Base-by-base conservation (phyloP, 2,888 invertebrate species). In the Anticlea derivata region DNA sequence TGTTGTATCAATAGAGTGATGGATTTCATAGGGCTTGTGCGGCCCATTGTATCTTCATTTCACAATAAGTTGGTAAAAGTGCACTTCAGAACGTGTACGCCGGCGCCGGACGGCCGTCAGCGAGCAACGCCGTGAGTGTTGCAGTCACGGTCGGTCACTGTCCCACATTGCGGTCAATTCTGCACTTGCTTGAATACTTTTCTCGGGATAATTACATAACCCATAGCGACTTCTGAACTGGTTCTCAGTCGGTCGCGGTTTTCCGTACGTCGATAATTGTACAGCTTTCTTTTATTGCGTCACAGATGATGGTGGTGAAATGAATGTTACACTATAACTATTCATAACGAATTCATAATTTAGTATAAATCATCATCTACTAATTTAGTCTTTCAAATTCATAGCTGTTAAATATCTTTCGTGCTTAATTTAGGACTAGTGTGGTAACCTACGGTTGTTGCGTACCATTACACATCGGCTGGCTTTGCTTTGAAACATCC, bases 121-220 rank as follows among this genome's bases (percentile, higher is more conserved):
- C 34, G 17, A 7, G 3, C 27, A 17, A 1, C 23, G 24, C 22
- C 27, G 29, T 17, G 29, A 29, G 27, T 20, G 5, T 1, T 40
- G 30, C 66, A 68, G 85, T 86, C 86, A 86, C 61, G 86, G 85
- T 61, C 84, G 84, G 78, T 53, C 82, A 68, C 45, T 64, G 85
- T 50, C 70, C 80, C 56, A 80, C 76, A 73, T 84, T 56, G 59
- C 68, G 74, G 71, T 70, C 73, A 70, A 58, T 60, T 70, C 60
- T 61, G 59, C 64, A 66, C 69, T 65, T 54, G 63, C 61, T 60
- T 58, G 52, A 59, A 61, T 63, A 68, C 68, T 66, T 67, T 67
- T 70, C 66, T 61, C 54, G 29, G 49, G 54, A 46, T 46, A 44
- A 64, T 74, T 68, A 68, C 57, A 49, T 68, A 70, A 67, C 43